Evolutionary conservation across 2,113 vertebrate genomes (phyloP), one percentile per base, ranked within the genome.

Genomic region (Calonectris borealis): DNA sequence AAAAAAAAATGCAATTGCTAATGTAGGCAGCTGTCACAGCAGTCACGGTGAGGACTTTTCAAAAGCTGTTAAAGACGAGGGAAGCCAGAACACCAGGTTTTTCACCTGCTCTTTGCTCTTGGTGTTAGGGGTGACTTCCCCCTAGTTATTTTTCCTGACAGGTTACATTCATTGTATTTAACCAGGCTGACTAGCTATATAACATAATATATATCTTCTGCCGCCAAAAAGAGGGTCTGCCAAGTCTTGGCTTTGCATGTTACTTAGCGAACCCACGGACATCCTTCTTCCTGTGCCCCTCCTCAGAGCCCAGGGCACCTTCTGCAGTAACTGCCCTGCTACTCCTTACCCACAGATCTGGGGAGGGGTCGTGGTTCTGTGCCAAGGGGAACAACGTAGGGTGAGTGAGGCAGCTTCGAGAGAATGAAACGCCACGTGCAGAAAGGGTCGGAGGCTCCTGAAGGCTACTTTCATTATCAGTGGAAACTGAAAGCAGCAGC

Each of bases 361-460:
- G 54, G 48, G 8, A 69, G 24, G 13, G 31, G 8, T 6, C 3
- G 0, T 0, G 0, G 48, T 10, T 72, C 70, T 18, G 38, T 1
- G 4, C 46, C n/a, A 4, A 71, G 73, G 20, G 36, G 13, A 51
- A 7, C 0, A 0, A 46, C 0, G 0, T 4, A 10, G n/a, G 13
- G 5, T 12, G 18, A 13, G 16, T 4, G 32, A 68, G 42, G 86
- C 57, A 65, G 57, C 66, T 52, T 38, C 1, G 1, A 40, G 32
- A 49, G 58, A 32, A 32, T 3, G 22, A 52, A 81, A 42, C 16
- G 5, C 5, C 62, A 70, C 2, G 9, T 32, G 60, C 6, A 21
- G 40, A 38, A 70, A 70, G 16, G 26, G 36, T 19, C 2, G 1
- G 16, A 44, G 51, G 81, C 22, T 83, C 42, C 76, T 29, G 32